phyloP scores from a whole-genome alignment of 2,113 vertebrate genomes.

The Geococcyx californianus region DNA sequence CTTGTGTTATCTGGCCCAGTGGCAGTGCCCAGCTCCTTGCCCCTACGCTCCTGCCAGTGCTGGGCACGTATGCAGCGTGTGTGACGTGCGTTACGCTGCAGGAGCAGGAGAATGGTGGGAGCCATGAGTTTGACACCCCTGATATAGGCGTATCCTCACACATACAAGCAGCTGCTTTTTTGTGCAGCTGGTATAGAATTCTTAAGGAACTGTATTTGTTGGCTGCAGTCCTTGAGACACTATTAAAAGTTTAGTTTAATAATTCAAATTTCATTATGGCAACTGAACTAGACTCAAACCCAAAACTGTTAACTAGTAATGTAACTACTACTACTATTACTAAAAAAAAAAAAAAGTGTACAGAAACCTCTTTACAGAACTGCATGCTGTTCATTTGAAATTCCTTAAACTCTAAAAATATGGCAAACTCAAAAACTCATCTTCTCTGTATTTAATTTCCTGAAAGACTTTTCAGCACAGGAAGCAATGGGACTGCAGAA shows the following conservation, averaged over 20 bases:
- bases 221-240: not conserved
- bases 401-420: not conserved
- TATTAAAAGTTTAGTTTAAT: not conserved
- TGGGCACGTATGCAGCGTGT: too few species aligned
- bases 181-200: not conserved
- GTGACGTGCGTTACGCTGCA: too few species aligned
- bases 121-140: too few species aligned
- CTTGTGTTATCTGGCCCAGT: too few species aligned
- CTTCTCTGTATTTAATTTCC: not conserved
- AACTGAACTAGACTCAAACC: not conserved
- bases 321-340: not conserved
- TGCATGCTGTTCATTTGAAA: not conserved
- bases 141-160: not conserved
- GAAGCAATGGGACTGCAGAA: not conserved
- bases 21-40: too few species aligned
- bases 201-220: not conserved
- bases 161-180: not conserved
- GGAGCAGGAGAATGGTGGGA: too few species aligned
- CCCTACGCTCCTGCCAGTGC: too few species aligned
- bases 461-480: not conserved
- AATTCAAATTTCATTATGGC: not conserved
- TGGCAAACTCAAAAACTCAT: not conserved
- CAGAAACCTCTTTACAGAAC: not conserved
- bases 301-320: not conserved
- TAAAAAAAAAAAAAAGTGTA: not conserved